These are phyloP conservation scores for Struthio camelus DNA, from an alignment of 2,113 vertebrate genomes.

Conservation along the genomic window DNA sequence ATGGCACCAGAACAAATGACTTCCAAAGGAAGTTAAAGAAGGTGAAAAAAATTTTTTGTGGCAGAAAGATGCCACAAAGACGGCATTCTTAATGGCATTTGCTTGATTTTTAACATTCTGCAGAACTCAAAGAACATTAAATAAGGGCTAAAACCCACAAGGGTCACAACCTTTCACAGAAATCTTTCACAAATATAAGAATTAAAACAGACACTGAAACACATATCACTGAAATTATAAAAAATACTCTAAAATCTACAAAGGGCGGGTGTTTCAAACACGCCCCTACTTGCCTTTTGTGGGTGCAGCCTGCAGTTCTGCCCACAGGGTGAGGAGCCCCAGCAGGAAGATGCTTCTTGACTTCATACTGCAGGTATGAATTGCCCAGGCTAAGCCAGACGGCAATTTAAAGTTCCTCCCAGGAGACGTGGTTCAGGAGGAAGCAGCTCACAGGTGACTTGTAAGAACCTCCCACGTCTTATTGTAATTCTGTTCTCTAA, in stretches of 20 bases:
- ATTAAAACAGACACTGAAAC: not conserved
- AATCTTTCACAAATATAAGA: not conserved
- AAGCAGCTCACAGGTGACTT: not conserved
- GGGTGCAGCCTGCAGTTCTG: conserved; percentile 32
- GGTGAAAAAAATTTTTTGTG: not conserved
- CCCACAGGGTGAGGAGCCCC: conserved; percentile 8
- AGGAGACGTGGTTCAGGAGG: not conserved
- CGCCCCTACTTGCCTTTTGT: not conserved
- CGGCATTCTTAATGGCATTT: not conserved
- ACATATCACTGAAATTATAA: not conserved
- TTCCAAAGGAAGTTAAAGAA: not conserved
- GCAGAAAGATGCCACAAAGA: not conserved
- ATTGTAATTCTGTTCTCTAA: not conserved
- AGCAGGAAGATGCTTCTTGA: not conserved
- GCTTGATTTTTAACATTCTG: not conserved
- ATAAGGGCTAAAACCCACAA: not conserved
- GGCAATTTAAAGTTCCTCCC: conserved; percentile 24
- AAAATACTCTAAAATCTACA: not conserved
- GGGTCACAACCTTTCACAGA: not conserved
- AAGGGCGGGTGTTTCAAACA: not conserved
- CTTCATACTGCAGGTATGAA: not conserved
- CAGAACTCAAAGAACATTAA: not conserved
- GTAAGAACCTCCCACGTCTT: conserved; percentile 41
- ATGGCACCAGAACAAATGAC: not conserved
- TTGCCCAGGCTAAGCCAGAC: not conserved